Conservation (phyloP, 2,797 vertebrate species). For the Crypturellus tataupa region DNA sequence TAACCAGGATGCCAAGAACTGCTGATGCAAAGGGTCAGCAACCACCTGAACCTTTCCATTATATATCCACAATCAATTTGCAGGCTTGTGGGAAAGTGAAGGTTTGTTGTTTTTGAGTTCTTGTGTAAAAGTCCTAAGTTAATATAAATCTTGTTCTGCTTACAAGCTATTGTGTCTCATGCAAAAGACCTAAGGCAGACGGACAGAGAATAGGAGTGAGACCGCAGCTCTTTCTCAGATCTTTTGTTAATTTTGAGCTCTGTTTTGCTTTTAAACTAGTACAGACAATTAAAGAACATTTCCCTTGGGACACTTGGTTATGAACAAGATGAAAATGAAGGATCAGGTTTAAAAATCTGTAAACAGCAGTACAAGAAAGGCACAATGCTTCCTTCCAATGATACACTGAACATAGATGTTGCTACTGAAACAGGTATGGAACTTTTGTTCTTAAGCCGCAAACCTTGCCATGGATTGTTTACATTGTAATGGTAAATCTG, state of each 20-base stretch:
- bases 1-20: neutral
- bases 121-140: neutral
- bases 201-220: neutral
- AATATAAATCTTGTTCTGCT: too few species aligned
- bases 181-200: neutral
- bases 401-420: slow-evolving; percentile 86
- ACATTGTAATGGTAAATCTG: neutral
- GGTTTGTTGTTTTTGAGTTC: neutral
- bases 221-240: neutral
- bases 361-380: slow-evolving; percentile 89
- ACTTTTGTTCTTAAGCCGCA: neutral
- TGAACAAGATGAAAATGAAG: slow-evolving; percentile 79
- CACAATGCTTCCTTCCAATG: slow-evolving; percentile 80
- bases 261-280: slow-evolving; percentile 74
- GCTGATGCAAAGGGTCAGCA: neutral
- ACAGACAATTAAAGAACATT: slow-evolving; percentile 84
- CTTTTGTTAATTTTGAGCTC: neutral
- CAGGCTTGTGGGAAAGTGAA: neutral
- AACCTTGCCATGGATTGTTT: neutral
- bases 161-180: neutral
- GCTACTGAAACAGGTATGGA: slow-evolving; percentile 87
- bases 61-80: neutral
- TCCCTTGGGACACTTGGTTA: slow-evolving; percentile 90
- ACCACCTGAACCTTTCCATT: neutral
- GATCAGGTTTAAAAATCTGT: slow-evolving; percentile 87